Base-by-base conservation (phyloP, 37 sponge, comb jelly and placozoan genomes). In the Chondrosia reniformis region DNA sequence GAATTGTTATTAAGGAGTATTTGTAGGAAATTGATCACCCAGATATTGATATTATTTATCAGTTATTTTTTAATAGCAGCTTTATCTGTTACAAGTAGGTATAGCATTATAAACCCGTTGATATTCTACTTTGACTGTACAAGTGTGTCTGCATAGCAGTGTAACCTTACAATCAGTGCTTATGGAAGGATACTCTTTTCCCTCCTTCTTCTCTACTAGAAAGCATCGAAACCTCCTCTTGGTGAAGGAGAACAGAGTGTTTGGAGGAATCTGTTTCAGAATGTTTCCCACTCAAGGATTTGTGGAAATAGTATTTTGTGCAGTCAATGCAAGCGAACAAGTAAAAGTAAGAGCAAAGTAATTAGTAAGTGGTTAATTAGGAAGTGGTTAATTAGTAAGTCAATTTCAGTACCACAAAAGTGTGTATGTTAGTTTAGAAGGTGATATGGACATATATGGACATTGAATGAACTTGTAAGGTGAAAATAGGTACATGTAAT, bases 301-400 rank as follows among this genome's bases (percentile, higher is more conserved):
- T 85, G 82, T 90, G 1, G 98, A 97, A 80, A 94, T 97, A 36
- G 98, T 97, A 21, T 97, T 97, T 83, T 94, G 96, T 87, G 98
- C 98, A 40, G 88, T 97, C 19, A 82, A 87, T 33, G 86, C 98
- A 28, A 97, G 86, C 62, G 98, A 97, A 55, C 98, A 97, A 63
- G 93, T 97, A 44, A 97, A 97, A 79, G 93, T 92, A 40, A 4
- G 25, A 79, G 13, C 31, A 62, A 62, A 33, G 33, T 62, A n/a
- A n/a, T n/a, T n/a, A n/a, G n/a, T n/a, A n/a, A n/a, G n/a, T n/a
- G n/a, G n/a, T n/a, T n/a, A n/a, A n/a, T n/a, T n/a, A n/a, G n/a
- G n/a, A n/a, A n/a, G n/a, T n/a, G n/a, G n/a, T n/a, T n/a, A n/a
- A n/a, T n/a, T n/a, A n/a, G n/a, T n/a, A n/a, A n/a, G n/a, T n/a